Base-by-base conservation (phyloP, 1,140 invertebrate species). In the Chelonus insularis region DNA sequence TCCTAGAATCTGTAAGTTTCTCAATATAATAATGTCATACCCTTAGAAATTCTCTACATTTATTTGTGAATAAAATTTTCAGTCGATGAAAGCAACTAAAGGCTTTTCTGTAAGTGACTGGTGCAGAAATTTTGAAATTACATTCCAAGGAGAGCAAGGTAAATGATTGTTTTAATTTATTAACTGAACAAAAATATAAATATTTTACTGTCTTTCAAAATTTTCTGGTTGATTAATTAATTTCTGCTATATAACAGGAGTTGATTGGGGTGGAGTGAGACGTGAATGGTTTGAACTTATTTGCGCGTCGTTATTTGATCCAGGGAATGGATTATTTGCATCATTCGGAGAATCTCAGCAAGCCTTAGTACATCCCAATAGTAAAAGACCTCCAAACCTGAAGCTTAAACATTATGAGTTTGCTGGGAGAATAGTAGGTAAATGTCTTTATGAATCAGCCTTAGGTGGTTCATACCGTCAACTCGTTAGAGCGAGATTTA, bases 241-340 rank as follows among this genome's bases (percentile, higher is more conserved):
- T n/a, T n/a, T n/a, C n/a, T n/a, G n/a, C n/a, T n/a, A n/a, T n/a
- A n/a, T 52, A 16, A 23, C 67, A 92, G 92, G 93, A 50, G 87
- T 97, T 65, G 95, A 97, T 82, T 96, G 93, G 93, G 95, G 95
- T 62, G 95, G 95, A 9, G 82, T 97, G 9, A 84, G 94, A 9
- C 86, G 94, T 57, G 95, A 97, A 81, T 97, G 95, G 95, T 96
- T 97, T 79, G 93, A 96, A 68, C 76, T 95, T 58, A 85, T 96
- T 43, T 96, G 94, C 82, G 88, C 87, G 20, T 83, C 90, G 52
- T 79, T 97, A 18, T 97, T 97, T 82, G 93, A 96, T 78, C 85
- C 90, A 0, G 86, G 88, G 64, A 87, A 90, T 71, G 88, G 89
- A 0, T 82, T 97, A 52, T 97, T 96, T 79, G 87, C 86, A 60